Evolutionary conservation across 2,888 invertebrate species (phyloP), one percentile per base, ranked within the genome.

Genomic region (Yponomeuta cagnagella): DNA sequence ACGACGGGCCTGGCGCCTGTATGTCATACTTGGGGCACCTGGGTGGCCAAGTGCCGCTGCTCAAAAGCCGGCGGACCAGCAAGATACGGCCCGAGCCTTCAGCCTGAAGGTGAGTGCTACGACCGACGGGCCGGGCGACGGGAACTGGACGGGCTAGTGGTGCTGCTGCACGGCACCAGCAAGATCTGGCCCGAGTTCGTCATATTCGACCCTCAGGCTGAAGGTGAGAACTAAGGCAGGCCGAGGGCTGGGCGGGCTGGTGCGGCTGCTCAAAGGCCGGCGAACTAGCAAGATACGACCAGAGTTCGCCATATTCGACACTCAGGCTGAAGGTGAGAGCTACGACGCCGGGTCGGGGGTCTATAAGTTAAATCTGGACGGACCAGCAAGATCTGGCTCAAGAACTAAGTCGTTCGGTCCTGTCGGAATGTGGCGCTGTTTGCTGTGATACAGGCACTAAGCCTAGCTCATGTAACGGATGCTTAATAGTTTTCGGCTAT

Each of bases 161-260:
- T 99, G 0, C 93, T 99, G 71, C 93, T 99, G 15, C 98, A 99
- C 84, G 99, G 99, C 73, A 98, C 97, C 73, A 98, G 98, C 86
- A 99, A 99, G 91, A 97, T 99, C 75, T 94, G 98, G 71, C 99
- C 99, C 0, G 99, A 99, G 88, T 99, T 99, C 87, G 98, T 99
- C 72, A 99, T 99, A 80, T 98, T 97, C 83, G 98, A 98, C 88
- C 98, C 98, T 2, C 97, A 98, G 88, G 94, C 94, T 63, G 96
- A 96, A 91, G 96, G 96, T 94, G 3, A 43, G 43, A 3, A 10
- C 1, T 43, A 43, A 2, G 43, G 1, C 43, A 8, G 8, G 43
- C 8, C 8, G 8, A 6, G 5, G 43, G 8, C 43, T 4, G 52
- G 99, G 99, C 2, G 99, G 99, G 1, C 93, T 99, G 68, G 98